phyloP scores from a whole-genome alignment of 2,113 vertebrate species.

The Lamprologus callipterus region DNA sequence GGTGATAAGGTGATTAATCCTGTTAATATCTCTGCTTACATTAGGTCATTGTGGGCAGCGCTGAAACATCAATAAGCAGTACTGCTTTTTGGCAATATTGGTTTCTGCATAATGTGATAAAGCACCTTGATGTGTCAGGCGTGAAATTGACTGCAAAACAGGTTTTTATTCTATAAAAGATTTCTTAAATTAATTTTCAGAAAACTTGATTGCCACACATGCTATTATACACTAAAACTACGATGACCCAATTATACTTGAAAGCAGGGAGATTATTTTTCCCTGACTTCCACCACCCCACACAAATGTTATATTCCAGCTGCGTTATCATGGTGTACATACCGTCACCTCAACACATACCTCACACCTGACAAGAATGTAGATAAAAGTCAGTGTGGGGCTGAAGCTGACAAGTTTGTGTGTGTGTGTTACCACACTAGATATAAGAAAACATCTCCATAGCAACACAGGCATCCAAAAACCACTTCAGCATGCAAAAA shows the following conservation, averaged over 20 bases:
- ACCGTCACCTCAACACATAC: constrained; percentile 6
- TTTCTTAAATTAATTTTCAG: background rate
- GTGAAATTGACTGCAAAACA: background rate
- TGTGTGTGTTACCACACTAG: background rate
- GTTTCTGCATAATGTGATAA: background rate
- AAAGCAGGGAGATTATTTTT: background rate
- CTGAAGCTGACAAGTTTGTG: background rate
- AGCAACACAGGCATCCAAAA: constrained; percentile 25
- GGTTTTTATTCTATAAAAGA: background rate
- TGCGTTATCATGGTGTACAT: background rate
- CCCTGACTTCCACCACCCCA: background rate
- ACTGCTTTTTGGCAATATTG: background rate
- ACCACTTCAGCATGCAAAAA: background rate
- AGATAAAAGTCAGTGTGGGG: background rate
- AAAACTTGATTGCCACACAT: accelerated
- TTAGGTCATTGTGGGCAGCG: background rate
- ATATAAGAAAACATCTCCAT: background rate
- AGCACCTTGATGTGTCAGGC: background rate
- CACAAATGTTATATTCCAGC: background rate
- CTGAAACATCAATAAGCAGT: background rate
- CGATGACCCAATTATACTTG: background rate
- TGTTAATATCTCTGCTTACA: background rate
- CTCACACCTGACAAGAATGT: constrained; percentile 37
- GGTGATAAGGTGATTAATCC: background rate
- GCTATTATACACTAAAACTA: background rate